Conservation (phyloP, 2,113 vertebrate genomes). For the Pygoscelis adeliae region DNA sequence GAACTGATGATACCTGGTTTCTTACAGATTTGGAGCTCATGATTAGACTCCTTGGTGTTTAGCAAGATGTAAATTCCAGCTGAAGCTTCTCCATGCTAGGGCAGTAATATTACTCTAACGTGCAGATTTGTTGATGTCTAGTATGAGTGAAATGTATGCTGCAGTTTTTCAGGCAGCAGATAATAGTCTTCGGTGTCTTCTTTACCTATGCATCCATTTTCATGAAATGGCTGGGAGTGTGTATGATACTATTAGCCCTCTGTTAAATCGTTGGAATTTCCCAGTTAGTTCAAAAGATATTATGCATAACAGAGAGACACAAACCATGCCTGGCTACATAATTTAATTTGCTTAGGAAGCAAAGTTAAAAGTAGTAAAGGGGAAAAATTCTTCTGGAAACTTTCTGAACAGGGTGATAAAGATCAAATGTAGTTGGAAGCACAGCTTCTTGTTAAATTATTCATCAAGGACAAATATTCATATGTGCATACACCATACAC, state of each 20-base stretch:
- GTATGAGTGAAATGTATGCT: background rate
- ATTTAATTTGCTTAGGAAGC: background rate
- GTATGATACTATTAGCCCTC: no score
- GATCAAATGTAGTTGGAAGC: background rate
- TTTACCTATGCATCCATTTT: background rate
- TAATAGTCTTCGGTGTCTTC: background rate
- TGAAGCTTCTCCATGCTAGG: background rate
- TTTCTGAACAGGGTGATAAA: background rate
- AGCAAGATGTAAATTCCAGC: background rate
- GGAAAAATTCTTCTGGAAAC: background rate
- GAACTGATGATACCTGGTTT: background rate
- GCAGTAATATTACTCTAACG: background rate
- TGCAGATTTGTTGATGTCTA: background rate
- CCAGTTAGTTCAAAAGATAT: background rate
- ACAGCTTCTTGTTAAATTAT: background rate
- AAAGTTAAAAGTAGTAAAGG: background rate
- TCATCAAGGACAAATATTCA: background rate
- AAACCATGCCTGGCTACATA: background rate
- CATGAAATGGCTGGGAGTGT: background rate
- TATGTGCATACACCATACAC: background rate
- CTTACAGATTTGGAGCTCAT: background rate
- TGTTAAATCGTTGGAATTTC: background rate
- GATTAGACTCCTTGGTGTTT: background rate
- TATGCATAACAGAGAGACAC: background rate
- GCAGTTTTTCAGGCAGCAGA: background rate